Percentiles rank a stretch among this genome's conserved stretches.
Conservation (phyloP, 1,140 invertebrate genomes). For the Leptopilina clavipes region DNA sequence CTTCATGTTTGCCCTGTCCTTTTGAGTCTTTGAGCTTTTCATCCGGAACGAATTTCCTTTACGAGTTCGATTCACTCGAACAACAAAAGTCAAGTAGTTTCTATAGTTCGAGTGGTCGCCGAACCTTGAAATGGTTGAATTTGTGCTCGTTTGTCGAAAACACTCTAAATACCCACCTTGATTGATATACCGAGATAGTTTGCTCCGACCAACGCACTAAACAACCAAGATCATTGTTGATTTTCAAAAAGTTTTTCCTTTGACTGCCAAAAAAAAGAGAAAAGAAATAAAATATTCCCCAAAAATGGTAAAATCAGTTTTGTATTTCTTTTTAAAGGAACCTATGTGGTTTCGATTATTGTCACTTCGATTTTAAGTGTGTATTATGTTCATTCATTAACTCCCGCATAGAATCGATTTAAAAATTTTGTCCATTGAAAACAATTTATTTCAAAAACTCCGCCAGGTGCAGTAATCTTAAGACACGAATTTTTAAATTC, state of each 20-base stretch:
- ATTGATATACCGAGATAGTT: constrained; percentile 11
- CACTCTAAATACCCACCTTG: constrained; percentile 16
- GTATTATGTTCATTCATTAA: neutral
- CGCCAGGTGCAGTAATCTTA: neutral
- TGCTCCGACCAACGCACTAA: neutral
- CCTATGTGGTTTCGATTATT: no score
- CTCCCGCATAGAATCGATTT: constrained; percentile 10
- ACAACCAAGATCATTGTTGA: constrained; percentile 13
- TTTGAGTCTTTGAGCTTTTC: constrained; percentile 26
- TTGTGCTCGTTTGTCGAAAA: constrained; percentile 31
- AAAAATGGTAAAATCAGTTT: neutral
- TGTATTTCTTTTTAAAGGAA: constrained; percentile 6
- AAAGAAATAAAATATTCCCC: neutral
- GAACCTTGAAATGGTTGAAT: constrained; percentile 21
- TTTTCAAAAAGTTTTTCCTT: neutral
- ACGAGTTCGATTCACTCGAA: constrained; percentile 18
- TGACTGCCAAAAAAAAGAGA: no score
- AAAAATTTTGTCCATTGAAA: neutral
- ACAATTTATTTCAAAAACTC: neutral
- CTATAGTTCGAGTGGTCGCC: constrained; percentile 30
- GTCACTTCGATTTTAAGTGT: neutral
- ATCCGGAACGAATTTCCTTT: constrained; percentile 34
- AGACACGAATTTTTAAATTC: neutral
- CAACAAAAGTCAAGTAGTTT: constrained; percentile 34
- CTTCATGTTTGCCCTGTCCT: neutral